These are phyloP conservation scores for Drosophila borealis DNA, from an alignment of 2,888 invertebrate genomes.

Conservation along the genomic window DNA sequence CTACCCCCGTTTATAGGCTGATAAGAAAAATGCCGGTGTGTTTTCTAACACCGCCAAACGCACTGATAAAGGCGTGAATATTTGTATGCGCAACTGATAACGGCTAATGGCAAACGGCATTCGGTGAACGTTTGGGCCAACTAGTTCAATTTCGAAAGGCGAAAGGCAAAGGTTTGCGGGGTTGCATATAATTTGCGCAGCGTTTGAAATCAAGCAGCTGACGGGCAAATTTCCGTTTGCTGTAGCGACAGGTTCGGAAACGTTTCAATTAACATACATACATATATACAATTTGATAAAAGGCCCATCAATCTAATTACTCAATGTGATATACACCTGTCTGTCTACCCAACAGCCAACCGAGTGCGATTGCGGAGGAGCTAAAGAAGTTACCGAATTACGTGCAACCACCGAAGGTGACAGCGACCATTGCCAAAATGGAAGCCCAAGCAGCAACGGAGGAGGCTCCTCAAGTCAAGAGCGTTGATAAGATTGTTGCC, in stretches of 20 bases:
- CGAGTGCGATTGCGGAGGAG: conserved; percentile 83
- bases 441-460: conserved; percentile 35
- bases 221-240: conserved; percentile 45
- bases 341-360: conserved; percentile 24
- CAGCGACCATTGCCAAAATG: conserved; percentile 62
- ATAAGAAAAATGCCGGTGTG: conserved; percentile 72
- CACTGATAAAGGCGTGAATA: conserved; percentile 49
- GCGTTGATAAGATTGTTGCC: conserved; percentile 63
- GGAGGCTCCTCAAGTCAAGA: conserved; percentile 26
- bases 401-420: conserved; percentile 68
- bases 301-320: conserved; percentile 61
- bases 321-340: conserved; percentile 29
- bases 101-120: conserved; percentile 48
- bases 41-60: conserved; percentile 52
- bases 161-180: conserved; percentile 53
- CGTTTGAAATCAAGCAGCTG: conserved; percentile 22
- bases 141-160: conserved; percentile 62
- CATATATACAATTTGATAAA: conserved; percentile 45
- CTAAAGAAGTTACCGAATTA: conserved; percentile 70
- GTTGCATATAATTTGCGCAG: conserved; percentile 15
- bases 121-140: conserved; percentile 34
- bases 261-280: conserved; percentile 66
- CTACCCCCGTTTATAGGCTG: conserved; percentile 23
- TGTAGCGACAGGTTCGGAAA: conserved; percentile 50
- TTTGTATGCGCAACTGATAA: conserved; percentile 57